A percentile compares a stretch with the other conserved stretches of the same genome.
phyloP scores from a whole-genome alignment of 2,113 vertebrate species.

The Leiothrix lutea region DNA sequence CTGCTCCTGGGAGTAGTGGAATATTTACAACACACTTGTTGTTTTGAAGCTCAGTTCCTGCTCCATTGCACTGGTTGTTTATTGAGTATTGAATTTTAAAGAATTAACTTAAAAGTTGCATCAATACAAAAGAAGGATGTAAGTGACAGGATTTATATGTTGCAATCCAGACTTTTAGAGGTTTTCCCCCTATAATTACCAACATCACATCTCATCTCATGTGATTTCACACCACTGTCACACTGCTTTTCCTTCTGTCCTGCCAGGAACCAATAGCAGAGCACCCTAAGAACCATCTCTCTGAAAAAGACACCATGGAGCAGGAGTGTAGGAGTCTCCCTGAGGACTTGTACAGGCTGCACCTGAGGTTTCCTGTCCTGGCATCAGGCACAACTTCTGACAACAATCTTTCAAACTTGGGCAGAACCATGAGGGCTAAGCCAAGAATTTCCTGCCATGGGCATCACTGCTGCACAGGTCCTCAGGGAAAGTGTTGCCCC shows the following conservation, averaged over 20 bases:
- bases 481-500: background rate
- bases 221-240: background rate
- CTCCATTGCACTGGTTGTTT: background rate
- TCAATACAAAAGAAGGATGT: background rate
- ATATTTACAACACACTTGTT: background rate
- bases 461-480: background rate
- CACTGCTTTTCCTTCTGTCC: background rate
- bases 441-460: accelerated
- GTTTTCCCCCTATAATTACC: background rate
- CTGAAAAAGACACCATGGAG: background rate
- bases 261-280: background rate
- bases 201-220: background rate
- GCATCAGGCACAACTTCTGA: background rate
- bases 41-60: background rate
- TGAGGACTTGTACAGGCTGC: background rate
- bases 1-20: accelerated
- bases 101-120: background rate
- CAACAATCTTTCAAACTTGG: background rate
- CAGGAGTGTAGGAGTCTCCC: background rate
- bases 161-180: background rate
- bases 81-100: background rate
- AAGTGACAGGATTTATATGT: background rate
- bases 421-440: accelerated
- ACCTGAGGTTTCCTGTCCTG: background rate
- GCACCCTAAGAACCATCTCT: background rate